These are phyloP conservation scores for Porites rus DNA, from an alignment of 92 coral and sea anemone genomes.

Conservation along the genomic window DNA sequence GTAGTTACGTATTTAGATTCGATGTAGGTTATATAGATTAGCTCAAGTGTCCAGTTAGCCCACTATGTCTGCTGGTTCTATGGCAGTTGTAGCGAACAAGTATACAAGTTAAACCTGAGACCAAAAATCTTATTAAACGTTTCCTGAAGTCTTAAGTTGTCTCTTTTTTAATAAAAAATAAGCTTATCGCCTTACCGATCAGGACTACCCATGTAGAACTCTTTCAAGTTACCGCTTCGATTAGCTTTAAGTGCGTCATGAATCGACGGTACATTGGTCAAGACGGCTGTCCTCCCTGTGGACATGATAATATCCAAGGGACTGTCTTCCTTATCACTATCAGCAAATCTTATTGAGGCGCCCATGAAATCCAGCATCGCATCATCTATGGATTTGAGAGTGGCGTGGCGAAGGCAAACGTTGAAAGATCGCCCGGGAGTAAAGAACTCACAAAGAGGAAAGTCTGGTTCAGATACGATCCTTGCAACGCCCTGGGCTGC, in stretches of 20 bases:
- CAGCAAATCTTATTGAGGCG: conserved; percentile 62
- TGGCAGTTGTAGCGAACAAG: no score
- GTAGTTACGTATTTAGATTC: no score
- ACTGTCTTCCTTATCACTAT: conserved; percentile 40
- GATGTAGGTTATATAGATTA: no score
- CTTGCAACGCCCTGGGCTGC: conserved; percentile 64
- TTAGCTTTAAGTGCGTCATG: conserved; percentile 26
- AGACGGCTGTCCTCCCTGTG: conserved; percentile 42
- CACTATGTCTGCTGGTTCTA: no score
- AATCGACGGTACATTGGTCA: conserved; percentile 40
- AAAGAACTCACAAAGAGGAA: conserved; percentile 65
- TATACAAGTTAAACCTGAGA: no score
- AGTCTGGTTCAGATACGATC: conserved; percentile 53
- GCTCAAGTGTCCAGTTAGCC: no score
- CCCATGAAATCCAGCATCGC: conserved; percentile 27
- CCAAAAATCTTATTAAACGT: no score
- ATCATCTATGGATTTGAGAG: conserved; percentile 37
- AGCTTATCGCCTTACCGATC: conserved; percentile 2
- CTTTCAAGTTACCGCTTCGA: background rate
- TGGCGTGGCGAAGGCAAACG: conserved; percentile 60
- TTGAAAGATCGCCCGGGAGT: conserved; percentile 54
- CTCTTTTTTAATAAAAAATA: no score
- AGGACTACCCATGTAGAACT: conserved; percentile 10
- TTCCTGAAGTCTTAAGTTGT: no score
- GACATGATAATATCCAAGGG: conserved; percentile 56